Evolutionary conservation across 2,113 vertebrate species (phyloP), one percentile per base, ranked within the genome.

Genomic region (Passerina amoena): DNA sequence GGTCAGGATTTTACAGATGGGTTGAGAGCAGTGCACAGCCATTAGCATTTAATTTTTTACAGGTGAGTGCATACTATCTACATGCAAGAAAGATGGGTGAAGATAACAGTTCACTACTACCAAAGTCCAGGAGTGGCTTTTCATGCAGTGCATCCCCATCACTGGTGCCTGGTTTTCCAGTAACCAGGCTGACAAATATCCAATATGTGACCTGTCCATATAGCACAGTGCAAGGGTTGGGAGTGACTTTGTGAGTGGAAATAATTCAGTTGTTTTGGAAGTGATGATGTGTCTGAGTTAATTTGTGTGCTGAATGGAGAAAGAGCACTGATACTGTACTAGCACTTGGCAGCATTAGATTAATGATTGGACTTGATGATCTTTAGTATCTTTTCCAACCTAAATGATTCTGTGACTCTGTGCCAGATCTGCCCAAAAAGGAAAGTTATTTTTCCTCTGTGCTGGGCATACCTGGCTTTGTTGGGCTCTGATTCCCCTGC

Each of bases 21-120:
- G 31, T 64, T 81, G 88, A 78, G 79, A 56, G 76, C 75, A 27
- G 71, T 40, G 48, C 68, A 25, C 60, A 83, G 68, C 85, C 68
- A n/a, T 86, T 83, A 92, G 88, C 11, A 60, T 93, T 93, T 93
- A 64, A 82, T 86, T 86, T 96, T 95, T 95, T 93, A 95, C 85
- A 92, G 80, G 73, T 86, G 54, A 69, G 70, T 76, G 70, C 88
- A 47, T 48, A 21, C 60, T 54, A 5, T 57, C 82, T 85, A 40
- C 2, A 17, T 5, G 16, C 50, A 23, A 17, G 78, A 91, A 85
- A 68, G 87, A 90, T 90, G 84, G 14, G 38, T 50, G 78, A 70
- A 53, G 90, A 93, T 94, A 95, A 86, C 64, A 70, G n/a, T 25
- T 88, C 20, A 7, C 76, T 83, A 6, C 80, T 92, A 3, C 70